These are phyloP conservation scores for Nylanderia fulva DNA, from an alignment of 1,140 invertebrate genomes.

Conservation along the genomic window DNA sequence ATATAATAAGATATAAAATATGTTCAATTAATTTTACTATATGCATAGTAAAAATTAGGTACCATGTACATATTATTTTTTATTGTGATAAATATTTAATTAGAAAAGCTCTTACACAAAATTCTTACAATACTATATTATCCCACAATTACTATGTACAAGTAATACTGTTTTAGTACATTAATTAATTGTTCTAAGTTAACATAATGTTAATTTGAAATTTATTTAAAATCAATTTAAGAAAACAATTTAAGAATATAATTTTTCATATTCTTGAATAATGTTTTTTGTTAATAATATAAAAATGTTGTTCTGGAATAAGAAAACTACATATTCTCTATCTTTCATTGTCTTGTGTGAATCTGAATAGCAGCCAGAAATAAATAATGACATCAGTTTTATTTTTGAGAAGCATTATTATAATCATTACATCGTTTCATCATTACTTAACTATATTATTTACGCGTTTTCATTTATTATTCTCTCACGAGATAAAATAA, in stretches of 20 bases:
- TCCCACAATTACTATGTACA: no score
- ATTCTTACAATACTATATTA: no score
- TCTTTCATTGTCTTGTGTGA: neutral
- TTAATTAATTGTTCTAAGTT: neutral
- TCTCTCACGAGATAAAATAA: neutral
- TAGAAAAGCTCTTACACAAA: no score
- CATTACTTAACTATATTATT: slow-evolving; percentile 19
- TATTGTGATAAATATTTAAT: no score
- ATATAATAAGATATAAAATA: no score
- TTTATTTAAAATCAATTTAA: slow-evolving; percentile 6
- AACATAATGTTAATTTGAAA: neutral
- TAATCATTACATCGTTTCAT: slow-evolving; percentile 18
- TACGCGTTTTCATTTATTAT: neutral
- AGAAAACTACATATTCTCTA: slow-evolving; percentile 33
- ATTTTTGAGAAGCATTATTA: slow-evolving; percentile 20
- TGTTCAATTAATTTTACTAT: no score
- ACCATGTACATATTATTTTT: no score
- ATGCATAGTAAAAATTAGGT: no score
- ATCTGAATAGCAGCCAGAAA: neutral
- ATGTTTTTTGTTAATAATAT: neutral
- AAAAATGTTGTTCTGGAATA: neutral
- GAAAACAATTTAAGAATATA: neutral
- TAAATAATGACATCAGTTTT: slow-evolving; percentile 48
- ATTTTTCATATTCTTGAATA: neutral
- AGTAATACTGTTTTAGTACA: neutral